Percentiles rank a stretch among this genome's conserved stretches.
Evolutionary conservation across 2,888 invertebrate species (phyloP).

Genomic region (Cantharis lateralis): DNA sequence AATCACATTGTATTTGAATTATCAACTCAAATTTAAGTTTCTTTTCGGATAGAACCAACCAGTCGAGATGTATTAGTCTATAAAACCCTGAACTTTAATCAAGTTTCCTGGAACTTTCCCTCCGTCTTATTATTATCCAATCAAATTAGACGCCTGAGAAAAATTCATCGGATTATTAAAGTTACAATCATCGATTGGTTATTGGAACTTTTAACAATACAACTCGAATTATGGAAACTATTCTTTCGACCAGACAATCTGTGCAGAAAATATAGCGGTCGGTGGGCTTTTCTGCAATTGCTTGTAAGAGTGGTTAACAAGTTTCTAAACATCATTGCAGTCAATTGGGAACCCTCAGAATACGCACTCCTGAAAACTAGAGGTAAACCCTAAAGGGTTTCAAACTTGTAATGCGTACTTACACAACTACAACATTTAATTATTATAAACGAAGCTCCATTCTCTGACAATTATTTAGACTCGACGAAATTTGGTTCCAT

Average conservation of each 20-base stretch:
- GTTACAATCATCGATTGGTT: not conserved
- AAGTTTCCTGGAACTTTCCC: not conserved
- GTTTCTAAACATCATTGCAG: not conserved
- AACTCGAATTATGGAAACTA: not conserved
- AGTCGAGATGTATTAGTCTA: not conserved
- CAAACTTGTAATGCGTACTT: not conserved
- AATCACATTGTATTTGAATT: not conserved
- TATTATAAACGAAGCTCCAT: not conserved
- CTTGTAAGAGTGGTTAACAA: not conserved
- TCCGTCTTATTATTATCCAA: conserved; percentile 21
- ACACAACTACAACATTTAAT: not conserved
- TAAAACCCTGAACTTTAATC: not conserved
- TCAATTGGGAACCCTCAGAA: not conserved
- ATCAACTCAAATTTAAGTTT: not conserved
- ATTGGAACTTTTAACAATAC: not conserved
- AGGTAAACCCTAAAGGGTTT: not conserved
- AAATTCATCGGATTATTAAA: conserved; percentile 5
- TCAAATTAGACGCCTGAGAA: conserved; percentile 25
- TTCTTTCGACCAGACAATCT: not conserved
- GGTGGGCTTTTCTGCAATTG: not conserved
- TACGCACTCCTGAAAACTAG: not conserved
- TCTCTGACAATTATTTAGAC: not conserved
- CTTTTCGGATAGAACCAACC: not conserved
- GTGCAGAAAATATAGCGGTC: not conserved
- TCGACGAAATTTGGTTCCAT: not conserved